Evolutionary conservation across 1,140 invertebrate species (phyloP), one percentile per base, ranked within the genome.

Genomic region (Drosophila sulfurigaster): DNA sequence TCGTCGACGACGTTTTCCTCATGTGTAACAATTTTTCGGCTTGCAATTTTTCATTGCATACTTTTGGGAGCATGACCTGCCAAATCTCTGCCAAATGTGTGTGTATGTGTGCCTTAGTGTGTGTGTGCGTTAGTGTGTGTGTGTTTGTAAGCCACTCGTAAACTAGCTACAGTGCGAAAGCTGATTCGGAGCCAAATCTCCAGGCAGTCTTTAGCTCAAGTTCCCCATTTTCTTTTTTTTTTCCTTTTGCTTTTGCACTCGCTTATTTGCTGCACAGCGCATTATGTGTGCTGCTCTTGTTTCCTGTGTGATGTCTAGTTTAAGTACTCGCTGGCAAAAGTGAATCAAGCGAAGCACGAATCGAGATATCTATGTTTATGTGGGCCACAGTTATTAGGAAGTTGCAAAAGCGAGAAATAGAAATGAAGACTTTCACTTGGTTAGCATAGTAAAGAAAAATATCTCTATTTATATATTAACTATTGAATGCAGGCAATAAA

Each of bases 41-140:
- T 43, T 88, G 83, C 77, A 67, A 78, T 78, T 81, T 83, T 82
- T 88, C 77, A 88, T 74, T 58, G 83, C 79, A 87, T 80, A 82
- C 83, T 78, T 82, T 66, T 59, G 70, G 73, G 83, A 60, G 57
- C 66, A 32, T 69, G 76, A 52, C 68, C 56, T 66, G 76, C 16
- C 62, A 67, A 82, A 81, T 46, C 35, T 54, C 60, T 74, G 65
- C 46, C 51, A 66, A 43, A 38, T 16, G n/a, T n/a, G n/a, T 13
- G 5, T 15, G 5, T 35, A 11, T 49, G 32, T 16, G 30, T 51
- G 5, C n/a, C 1, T 51, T 0, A 35, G 56, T 43, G 32, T 68
- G 28, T 52, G 48, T 69, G 38, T 48, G 66, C 15, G 54, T 38
- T n/a, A n/a, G 30, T 67, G 38, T 51, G 46, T 68, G 48, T 63